Evolutionary conservation across 2,113 vertebrate genomes (phyloP).

Genomic region (Phoxinus phoxinus): DNA sequence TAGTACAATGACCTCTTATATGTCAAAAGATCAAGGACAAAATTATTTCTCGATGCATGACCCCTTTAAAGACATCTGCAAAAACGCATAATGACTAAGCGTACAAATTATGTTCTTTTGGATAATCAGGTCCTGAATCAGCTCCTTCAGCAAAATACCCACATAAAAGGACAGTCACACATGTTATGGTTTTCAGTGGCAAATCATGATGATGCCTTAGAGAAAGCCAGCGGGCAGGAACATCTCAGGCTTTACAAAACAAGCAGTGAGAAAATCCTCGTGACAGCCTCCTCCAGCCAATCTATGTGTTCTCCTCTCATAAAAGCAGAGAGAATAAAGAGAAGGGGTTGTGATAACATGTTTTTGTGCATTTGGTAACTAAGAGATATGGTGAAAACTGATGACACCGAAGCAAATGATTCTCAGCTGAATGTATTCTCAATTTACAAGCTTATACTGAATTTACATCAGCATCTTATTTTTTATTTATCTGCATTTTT

Average conservation of each 20-base stretch:
- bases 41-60: too few species aligned
- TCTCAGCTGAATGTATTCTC: background rate
- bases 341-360: conserved; percentile 36
- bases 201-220: conserved; percentile 29
- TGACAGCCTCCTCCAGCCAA: conserved; percentile 26
- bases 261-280: conserved; percentile 17
- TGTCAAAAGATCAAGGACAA: too few species aligned
- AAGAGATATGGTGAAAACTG: conserved; percentile 4
- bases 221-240: conserved; percentile 11
- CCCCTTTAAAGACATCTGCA: background rate
- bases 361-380: conserved; percentile 13
- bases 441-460: background rate
- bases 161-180: conserved; percentile 21
- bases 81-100: background rate
- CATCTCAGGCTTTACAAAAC: conserved; percentile 32
- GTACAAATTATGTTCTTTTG: background rate
- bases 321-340: conserved; percentile 31
- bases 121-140: background rate
- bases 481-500: background rate
- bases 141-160: background rate
- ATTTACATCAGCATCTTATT: background rate
- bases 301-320: conserved; percentile 17
- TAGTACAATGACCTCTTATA: too few species aligned
- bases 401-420: background rate
- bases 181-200: conserved; percentile 24